Percentiles rank a stretch among this genome's conserved stretches.
These are phyloP conservation scores for Lucifuga dentata DNA, from an alignment of 2,113 vertebrate species.

Conservation along the genomic window DNA sequence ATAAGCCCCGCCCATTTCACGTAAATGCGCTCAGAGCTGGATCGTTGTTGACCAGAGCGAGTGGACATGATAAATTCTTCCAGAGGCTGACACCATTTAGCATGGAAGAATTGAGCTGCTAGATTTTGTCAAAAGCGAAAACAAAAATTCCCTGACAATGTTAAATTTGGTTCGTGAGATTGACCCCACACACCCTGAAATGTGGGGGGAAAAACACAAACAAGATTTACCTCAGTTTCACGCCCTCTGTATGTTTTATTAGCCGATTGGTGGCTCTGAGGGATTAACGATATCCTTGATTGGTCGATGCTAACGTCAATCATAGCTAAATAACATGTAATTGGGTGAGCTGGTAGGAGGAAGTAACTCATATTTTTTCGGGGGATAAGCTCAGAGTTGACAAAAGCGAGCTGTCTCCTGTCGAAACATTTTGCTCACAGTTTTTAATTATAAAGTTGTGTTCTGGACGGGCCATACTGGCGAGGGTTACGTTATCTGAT, in stretches of 20 bases:
- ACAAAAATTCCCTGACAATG: neutral
- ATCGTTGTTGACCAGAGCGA: neutral
- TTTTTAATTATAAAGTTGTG: slow-evolving; percentile 27
- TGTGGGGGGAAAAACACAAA: slow-evolving; percentile 3
- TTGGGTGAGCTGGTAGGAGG: slow-evolving; percentile 67
- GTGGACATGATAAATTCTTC: no score
- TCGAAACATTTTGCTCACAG: slow-evolving; percentile 35
- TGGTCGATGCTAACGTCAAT: slow-evolving; percentile 65
- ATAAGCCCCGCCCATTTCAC: slow-evolving; percentile 29
- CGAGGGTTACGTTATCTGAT: slow-evolving; percentile 30
- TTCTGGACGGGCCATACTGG: slow-evolving; percentile 31
- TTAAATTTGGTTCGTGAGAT: neutral
- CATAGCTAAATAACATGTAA: slow-evolving; percentile 26
- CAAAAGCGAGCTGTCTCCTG: slow-evolving; percentile 57
- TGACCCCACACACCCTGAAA: slow-evolving; percentile 20
- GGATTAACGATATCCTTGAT: slow-evolving; percentile 31
- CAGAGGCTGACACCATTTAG: neutral
- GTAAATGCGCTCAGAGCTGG: slow-evolving; percentile 1
- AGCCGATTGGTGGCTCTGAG: slow-evolving; percentile 5
- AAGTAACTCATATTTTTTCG: slow-evolving; percentile 77
- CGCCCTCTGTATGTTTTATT: slow-evolving; percentile 63
- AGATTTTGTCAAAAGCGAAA: neutral
- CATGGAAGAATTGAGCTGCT: neutral
- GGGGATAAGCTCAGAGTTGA: slow-evolving; percentile 67
- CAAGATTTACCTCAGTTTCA: slow-evolving; percentile 1